Evolutionary conservation across 2,888 invertebrate species (phyloP).

Genomic region (Ophion obscuratus): DNA sequence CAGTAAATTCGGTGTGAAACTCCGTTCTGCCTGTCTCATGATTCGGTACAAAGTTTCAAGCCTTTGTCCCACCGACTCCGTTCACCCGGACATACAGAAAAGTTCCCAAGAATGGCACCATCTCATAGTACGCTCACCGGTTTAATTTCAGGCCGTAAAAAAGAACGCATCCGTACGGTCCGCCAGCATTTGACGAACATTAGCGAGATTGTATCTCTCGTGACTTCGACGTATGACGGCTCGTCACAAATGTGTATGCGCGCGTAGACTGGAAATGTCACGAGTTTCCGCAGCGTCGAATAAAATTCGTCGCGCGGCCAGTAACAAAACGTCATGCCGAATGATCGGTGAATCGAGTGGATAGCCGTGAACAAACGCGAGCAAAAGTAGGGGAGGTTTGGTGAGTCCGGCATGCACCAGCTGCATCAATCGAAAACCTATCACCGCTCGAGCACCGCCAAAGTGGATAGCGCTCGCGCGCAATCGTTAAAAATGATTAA

Average conservation of each 20-base stretch:
- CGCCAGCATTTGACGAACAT: too few species aligned
- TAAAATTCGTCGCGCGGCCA: conserved; percentile 7
- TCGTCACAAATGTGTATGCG: neutral
- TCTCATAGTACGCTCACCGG: too few species aligned
- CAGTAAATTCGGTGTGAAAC: too few species aligned
- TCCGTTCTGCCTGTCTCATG: too few species aligned
- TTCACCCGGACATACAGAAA: too few species aligned
- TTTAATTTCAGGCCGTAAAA: too few species aligned
- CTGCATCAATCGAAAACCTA: conserved; percentile 56
- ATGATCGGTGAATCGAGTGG: conserved; percentile 41
- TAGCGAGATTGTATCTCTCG: too few species aligned
- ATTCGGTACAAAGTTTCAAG: too few species aligned
- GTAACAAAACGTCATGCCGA: conserved; percentile 39
- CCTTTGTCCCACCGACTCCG: too few species aligned
- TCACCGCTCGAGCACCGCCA: conserved; percentile 54
- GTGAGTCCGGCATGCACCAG: neutral
- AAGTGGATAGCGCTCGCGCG: conserved; percentile 42
- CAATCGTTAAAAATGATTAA: conserved; percentile 64
- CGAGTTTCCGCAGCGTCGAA: neutral
- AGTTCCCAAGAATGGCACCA: too few species aligned
- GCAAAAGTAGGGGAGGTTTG: neutral
- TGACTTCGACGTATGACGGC: neutral
- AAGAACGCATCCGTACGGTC: too few species aligned
- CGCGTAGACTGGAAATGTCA: neutral
- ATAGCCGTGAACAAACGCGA: conserved; percentile 36